These are phyloP conservation scores for Apteryx owenii DNA, from an alignment of 2,113 vertebrate genomes.

Conservation along the genomic window DNA sequence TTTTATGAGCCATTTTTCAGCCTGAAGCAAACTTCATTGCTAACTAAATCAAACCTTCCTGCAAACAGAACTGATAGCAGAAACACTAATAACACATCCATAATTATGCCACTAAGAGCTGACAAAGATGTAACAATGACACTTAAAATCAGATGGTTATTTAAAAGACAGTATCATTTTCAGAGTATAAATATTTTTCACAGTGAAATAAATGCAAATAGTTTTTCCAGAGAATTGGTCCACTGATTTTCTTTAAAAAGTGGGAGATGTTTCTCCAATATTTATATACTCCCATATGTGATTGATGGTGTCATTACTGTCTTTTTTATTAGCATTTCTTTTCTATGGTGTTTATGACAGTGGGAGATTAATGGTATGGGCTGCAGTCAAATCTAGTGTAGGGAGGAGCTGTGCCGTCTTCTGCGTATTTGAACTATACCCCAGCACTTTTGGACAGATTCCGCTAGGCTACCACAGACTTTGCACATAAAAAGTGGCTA, in stretches of 20 bases:
- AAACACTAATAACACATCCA: not conserved
- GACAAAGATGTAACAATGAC: not conserved
- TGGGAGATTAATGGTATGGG: not conserved
- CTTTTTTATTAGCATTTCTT: constrained; percentile 23
- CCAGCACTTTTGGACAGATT: not conserved
- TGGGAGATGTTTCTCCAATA: not conserved
- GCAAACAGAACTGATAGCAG: not conserved
- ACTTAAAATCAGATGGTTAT: not conserved
- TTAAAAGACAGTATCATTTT: not conserved
- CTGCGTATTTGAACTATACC: not conserved
- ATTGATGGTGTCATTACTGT: not conserved
- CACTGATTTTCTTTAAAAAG: constrained; percentile 1
- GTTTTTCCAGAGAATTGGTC: not conserved
- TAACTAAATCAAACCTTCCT: not conserved
- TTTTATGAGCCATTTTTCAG: not conserved
- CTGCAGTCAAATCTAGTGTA: not conserved
- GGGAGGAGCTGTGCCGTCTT: not conserved
- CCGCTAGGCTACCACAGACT: not conserved
- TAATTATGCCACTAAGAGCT: not conserved
- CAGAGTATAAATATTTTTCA: not conserved
- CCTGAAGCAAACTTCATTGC: not conserved
- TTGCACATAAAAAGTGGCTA: not conserved
- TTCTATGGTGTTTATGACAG: not conserved
- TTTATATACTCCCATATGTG: not conserved
- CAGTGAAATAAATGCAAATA: not conserved